These are phyloP conservation scores for Panurus biarmicus DNA, from an alignment of 2,113 vertebrate species.

Conservation along the genomic window DNA sequence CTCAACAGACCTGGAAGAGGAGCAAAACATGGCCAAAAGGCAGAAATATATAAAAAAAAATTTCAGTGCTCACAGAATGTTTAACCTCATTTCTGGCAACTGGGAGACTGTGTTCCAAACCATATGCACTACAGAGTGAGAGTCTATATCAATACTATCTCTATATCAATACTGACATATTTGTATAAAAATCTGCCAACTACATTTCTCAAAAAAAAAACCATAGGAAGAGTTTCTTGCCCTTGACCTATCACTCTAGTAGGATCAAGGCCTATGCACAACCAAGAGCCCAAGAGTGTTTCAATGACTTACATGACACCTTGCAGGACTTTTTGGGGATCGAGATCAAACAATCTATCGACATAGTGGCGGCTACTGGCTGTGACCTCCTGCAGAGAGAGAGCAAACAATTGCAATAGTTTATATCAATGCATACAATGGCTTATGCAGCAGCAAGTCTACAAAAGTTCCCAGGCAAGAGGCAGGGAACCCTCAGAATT, in stretches of 20 bases:
- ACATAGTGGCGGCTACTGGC: constrained; percentile 99
- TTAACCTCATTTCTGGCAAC: background rate
- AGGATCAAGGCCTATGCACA: background rate
- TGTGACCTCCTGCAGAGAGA: constrained; percentile 87
- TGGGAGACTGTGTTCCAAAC: background rate
- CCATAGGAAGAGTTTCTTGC: background rate
- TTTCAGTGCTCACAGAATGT: background rate
- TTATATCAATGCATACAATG: background rate
- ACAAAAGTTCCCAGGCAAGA: background rate
- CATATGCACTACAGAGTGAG: background rate
- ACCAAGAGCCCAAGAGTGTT: constrained; percentile 29
- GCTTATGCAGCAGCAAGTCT: background rate
- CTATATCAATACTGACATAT: background rate
- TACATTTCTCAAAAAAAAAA: background rate
- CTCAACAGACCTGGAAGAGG: background rate
- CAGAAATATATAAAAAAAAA: background rate
- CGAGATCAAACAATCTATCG: constrained; percentile 95
- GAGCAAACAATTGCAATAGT: background rate
- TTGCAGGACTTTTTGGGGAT: constrained; percentile 98
- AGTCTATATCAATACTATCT: background rate
- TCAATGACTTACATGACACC: constrained; percentile 95
- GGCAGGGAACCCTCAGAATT: background rate
- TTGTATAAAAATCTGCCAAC: background rate
- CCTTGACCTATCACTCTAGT: background rate
- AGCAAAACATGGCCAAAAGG: background rate